phyloP scores from a whole-genome alignment of 2,888 invertebrate genomes.

The Cheilosia urbana region DNA sequence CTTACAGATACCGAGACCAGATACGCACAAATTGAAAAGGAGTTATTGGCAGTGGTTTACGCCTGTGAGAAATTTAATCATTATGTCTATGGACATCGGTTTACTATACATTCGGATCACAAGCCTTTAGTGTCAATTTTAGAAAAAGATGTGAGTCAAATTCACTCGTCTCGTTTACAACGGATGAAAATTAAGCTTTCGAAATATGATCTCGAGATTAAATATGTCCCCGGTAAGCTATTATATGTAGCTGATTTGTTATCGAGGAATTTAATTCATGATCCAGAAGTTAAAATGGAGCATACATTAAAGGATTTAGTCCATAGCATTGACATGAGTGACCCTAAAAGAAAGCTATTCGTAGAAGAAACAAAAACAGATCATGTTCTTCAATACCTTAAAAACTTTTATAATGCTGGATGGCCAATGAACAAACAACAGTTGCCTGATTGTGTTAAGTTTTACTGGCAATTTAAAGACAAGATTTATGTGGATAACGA shows the following conservation, averaged over 20 bases:
- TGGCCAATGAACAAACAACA: conserved; percentile 30
- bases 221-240: conserved; percentile 48
- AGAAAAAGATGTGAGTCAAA: conserved; percentile 44
- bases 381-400: conserved; percentile 11
- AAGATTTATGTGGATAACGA: conserved; percentile 23
- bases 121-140: conserved; percentile 40
- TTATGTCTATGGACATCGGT: conserved; percentile 28
- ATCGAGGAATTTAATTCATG: conserved; percentile 39
- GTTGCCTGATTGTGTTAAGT: conserved; percentile 8
- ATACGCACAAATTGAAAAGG: conserved; percentile 29
- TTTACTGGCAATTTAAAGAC: conserved; percentile 26
- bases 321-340: conserved; percentile 29
- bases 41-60: conserved; percentile 24
- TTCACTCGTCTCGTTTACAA: conserved; percentile 41
- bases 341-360: conserved; percentile 25
- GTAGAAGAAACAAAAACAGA: conserved; percentile 27
- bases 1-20: conserved; percentile 26
- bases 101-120: conserved; percentile 24
- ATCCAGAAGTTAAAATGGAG: conserved; percentile 20
- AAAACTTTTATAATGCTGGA: neutral
- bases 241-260: conserved; percentile 37
- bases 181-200: conserved; percentile 50
- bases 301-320: conserved; percentile 22
- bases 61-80: conserved; percentile 12
- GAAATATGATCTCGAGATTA: conserved; percentile 36